phyloP scores from a whole-genome alignment of 2,113 vertebrate genomes.

The Spheniscus mendiculus region DNA sequence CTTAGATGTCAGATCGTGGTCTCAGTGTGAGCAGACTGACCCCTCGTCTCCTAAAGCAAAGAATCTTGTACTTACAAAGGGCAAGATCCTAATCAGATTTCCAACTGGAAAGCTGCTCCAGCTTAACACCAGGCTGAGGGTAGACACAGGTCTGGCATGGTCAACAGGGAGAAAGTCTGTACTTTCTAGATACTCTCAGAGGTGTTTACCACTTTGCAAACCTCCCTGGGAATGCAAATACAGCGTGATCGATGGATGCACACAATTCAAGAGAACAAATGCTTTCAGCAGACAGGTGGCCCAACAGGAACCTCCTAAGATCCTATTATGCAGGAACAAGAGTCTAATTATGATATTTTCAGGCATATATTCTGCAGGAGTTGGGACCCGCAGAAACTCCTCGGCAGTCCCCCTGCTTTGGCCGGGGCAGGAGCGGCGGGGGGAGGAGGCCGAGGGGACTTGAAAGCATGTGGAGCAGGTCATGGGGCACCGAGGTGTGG shows the following conservation, averaged over 20 bases:
- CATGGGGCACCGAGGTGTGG: too few species aligned
- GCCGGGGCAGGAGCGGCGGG: rapidly evolving
- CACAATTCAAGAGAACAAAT: neutral
- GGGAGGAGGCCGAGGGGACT: neutral
- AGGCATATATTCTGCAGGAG: neutral
- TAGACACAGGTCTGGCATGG: neutral
- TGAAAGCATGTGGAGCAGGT: rapidly evolving
- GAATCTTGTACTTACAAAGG: neutral
- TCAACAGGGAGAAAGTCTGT: neutral
- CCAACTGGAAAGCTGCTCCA: neutral
- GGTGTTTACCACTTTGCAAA: neutral
- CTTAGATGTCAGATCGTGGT: neutral
- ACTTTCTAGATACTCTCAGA: neutral
- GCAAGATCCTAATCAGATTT: neutral
- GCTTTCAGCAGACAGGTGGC: neutral
- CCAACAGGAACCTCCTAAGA: neutral
- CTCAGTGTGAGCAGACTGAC: neutral
- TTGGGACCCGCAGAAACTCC: neutral
- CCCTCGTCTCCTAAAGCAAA: neutral
- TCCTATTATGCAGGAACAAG: neutral
- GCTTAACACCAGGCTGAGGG: neutral
- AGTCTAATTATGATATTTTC: neutral
- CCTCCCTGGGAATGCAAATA: neutral
- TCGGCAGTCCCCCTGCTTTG: neutral
- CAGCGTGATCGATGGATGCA: neutral